phyloP scores from a whole-genome alignment of 2,113 vertebrate genomes.

The Paralichthys olivaceus region DNA sequence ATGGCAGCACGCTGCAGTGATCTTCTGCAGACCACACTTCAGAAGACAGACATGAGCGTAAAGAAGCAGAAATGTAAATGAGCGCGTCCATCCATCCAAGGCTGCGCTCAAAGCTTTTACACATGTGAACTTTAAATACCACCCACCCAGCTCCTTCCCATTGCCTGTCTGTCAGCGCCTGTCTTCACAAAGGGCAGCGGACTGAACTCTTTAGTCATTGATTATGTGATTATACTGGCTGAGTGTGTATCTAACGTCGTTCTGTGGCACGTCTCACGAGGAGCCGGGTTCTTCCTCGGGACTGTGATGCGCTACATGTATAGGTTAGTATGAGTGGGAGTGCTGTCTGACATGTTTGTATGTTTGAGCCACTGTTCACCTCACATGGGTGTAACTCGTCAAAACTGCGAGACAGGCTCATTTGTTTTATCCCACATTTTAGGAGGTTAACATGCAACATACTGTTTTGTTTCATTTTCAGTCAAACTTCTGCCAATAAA shows the following conservation, averaged over 20 bases:
- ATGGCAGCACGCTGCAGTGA: conserved; percentile 41
- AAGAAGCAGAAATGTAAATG: conserved; percentile 74
- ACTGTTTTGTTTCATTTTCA: background rate
- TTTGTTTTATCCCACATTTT: background rate
- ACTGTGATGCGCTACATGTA: conserved; percentile 8
- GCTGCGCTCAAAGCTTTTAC: conserved; percentile 60
- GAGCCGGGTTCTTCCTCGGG: conserved; percentile 6
- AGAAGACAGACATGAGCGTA: conserved; percentile 46
- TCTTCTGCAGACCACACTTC: conserved; percentile 51
- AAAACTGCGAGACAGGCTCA: background rate
- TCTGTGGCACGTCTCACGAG: conserved; percentile 40
- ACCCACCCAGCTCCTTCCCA: conserved; percentile 60
- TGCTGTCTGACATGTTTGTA: conserved; percentile 27
- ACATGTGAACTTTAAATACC: conserved; percentile 78
- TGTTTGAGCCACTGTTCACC: conserved; percentile 19
- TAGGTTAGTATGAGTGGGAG: conserved; percentile 36
- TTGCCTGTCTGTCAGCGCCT: conserved; percentile 54
- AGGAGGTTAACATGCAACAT: background rate
- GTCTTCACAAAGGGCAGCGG: conserved; percentile 65
- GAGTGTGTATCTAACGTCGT: conserved; percentile 31
- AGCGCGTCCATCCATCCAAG: conserved; percentile 57
- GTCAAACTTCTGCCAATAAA: background rate
- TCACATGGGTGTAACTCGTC: conserved; percentile 23
- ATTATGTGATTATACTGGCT: conserved; percentile 65
- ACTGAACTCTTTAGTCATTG: conserved; percentile 68